Evolutionary conservation across 2,888 invertebrate species (phyloP).

Genomic region (Hoplodrina blanda): DNA sequence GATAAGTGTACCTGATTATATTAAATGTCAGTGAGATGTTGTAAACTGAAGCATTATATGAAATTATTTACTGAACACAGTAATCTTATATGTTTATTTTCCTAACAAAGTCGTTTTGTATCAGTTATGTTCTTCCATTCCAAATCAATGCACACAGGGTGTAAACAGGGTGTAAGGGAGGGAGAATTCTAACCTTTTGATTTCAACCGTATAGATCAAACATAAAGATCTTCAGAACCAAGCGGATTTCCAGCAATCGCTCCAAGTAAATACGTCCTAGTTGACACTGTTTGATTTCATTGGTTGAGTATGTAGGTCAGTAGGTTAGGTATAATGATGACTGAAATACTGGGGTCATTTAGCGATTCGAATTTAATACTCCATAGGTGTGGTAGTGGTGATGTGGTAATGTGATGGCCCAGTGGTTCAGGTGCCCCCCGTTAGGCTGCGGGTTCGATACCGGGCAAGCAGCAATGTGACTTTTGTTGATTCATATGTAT

Average conservation of each 20-base stretch:
- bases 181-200: slow-evolving; percentile 4
- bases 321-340: background rate
- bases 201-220: slow-evolving; percentile 33
- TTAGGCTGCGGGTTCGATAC: too few relatives aligned
- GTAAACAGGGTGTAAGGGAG: slow-evolving; percentile 12
- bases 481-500: too few relatives aligned
- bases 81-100: slow-evolving; percentile 24
- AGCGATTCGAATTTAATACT: too few relatives aligned
- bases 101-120: slow-evolving; percentile 3
- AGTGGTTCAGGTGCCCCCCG: too few relatives aligned
- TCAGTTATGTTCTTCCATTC: slow-evolving; percentile 20
- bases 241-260: slow-evolving; percentile 23
- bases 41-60: slow-evolving; percentile 19
- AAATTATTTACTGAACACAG: slow-evolving; percentile 27
- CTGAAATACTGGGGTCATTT: background rate
- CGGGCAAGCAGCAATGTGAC: too few relatives aligned
- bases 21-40: slow-evolving; percentile 48
- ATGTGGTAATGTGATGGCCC: too few relatives aligned
- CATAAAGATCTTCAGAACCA: slow-evolving; percentile 2
- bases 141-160: slow-evolving; percentile 20
- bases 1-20: slow-evolving; percentile 38
- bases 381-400: too few relatives aligned
- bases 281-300: slow-evolving; percentile 19
- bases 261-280: slow-evolving; percentile 37
- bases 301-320: slow-evolving; percentile 5